phyloP scores from a whole-genome alignment of 2,797 vertebrate genomes.

The Cacajao melanocephalus region DNA sequence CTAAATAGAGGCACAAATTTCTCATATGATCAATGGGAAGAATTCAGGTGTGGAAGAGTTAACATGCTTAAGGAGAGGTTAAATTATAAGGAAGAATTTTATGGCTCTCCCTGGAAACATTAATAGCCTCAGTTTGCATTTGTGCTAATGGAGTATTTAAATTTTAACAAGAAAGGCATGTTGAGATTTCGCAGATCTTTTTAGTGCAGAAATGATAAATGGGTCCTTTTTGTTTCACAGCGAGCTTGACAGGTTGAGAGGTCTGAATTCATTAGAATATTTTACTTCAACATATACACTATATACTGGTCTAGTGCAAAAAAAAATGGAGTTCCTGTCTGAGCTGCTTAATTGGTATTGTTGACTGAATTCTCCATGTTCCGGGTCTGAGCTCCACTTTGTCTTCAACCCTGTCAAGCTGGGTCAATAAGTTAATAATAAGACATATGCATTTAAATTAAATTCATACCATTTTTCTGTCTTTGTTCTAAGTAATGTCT shows the following conservation, averaged over 20 bases:
- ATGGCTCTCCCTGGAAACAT: constrained; percentile 66
- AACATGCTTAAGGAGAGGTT: constrained; percentile 60
- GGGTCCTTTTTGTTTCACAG: constrained; percentile 66
- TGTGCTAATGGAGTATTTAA: constrained; percentile 80
- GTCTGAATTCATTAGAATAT: constrained; percentile 75
- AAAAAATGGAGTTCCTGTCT: constrained; percentile 23
- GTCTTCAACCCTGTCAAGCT: constrained; percentile 66
- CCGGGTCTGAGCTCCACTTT: constrained; percentile 40
- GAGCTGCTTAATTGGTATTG: constrained; percentile 58
- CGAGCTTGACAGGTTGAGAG: constrained; percentile 40
- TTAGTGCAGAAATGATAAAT: constrained; percentile 73
- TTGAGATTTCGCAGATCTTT: constrained; percentile 67
- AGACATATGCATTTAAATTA: constrained; percentile 76
- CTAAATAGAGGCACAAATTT: background rate
- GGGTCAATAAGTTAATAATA: constrained; percentile 72
- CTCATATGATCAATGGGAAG: background rate
- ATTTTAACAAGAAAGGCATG: constrained; percentile 75
- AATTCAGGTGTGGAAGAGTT: constrained; percentile 66
- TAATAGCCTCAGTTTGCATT: constrained; percentile 63
- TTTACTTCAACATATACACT: constrained; percentile 62
- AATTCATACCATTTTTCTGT: constrained; percentile 72
- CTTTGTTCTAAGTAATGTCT: constrained; percentile 76
- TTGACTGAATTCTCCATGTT: background rate
- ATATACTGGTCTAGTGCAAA: background rate
- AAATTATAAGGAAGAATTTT: constrained; percentile 65